Evolutionary conservation across 2,797 vertebrate species (phyloP).

Genomic region (Tenualosa thibaudeaui): DNA sequence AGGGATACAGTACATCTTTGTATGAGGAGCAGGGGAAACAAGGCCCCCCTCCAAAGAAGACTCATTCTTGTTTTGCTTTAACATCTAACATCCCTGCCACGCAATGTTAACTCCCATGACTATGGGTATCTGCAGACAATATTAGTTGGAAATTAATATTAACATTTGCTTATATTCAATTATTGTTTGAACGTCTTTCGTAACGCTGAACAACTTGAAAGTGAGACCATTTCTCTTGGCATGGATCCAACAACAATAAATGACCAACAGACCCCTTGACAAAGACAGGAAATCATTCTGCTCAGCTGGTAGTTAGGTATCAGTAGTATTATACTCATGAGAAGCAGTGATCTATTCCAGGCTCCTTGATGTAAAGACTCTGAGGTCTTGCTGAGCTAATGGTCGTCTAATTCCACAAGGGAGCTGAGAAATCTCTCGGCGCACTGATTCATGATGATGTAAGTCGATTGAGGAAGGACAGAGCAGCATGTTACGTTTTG

Average conservation of each 20-base stretch:
- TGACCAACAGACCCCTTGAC: neutral
- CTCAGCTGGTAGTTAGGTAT: conserved; percentile 22
- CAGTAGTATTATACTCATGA: neutral
- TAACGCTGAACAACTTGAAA: neutral
- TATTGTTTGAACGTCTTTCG: neutral
- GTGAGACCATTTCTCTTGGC: neutral
- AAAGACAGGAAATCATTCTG: neutral
- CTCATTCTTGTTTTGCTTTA: neutral
- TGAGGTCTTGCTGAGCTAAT: conserved; percentile 4
- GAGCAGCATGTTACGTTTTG: neutral
- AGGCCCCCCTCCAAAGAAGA: neutral
- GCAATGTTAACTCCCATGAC: neutral
- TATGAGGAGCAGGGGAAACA: neutral
- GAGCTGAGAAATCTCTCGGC: neutral
- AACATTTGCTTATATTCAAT: neutral
- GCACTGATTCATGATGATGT: neutral
- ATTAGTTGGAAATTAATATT: neutral
- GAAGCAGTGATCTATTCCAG: neutral
- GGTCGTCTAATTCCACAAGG: neutral
- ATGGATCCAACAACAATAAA: neutral
- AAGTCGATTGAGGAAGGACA: neutral
- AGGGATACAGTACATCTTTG: neutral
- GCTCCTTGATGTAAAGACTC: neutral
- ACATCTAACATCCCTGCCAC: neutral
- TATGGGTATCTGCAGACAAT: neutral